These are phyloP conservation scores for Castor canadensis DNA, from an alignment of 2,113 vertebrate species.

Conservation along the genomic window DNA sequence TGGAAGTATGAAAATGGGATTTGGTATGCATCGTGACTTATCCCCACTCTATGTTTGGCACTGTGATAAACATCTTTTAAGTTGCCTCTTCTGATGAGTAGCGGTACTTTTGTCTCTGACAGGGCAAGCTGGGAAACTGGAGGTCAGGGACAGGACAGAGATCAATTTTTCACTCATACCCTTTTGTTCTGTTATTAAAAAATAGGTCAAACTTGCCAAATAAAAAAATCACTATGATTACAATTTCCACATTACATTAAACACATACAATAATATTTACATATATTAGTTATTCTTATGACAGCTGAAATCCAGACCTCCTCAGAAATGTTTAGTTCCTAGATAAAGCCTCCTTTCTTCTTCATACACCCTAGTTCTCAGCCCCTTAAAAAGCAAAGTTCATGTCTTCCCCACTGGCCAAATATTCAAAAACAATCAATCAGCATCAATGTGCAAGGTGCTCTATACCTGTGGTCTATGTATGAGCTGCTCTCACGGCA, in stretches of 20 bases:
- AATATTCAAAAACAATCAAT: neutral
- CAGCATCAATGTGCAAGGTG: neutral
- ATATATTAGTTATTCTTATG: neutral
- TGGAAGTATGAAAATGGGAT: slow-evolving; percentile 37
- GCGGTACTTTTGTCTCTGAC: neutral
- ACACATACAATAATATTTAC: neutral
- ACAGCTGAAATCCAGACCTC: neutral
- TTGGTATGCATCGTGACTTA: slow-evolving; percentile 1
- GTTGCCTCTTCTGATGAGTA: neutral
- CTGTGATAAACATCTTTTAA: neutral
- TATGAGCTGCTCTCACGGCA: neutral
- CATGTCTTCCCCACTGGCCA: too few relatives aligned
- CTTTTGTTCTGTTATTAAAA: neutral
- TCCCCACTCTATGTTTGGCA: neutral
- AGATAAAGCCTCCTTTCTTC: neutral
- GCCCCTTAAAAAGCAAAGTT: neutral
- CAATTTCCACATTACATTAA: neutral
- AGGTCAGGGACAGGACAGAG: neutral
- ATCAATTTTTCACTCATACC: neutral
- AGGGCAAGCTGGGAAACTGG: neutral
- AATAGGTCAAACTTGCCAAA: neutral
- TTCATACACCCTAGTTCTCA: neutral
- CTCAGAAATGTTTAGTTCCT: neutral
- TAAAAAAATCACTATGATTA: neutral
- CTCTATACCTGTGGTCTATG: neutral